Evolutionary conservation across 1,140 invertebrate genomes (phyloP), one percentile per base, ranked within the genome.

Genomic region (Phthorimaea operculella): DNA sequence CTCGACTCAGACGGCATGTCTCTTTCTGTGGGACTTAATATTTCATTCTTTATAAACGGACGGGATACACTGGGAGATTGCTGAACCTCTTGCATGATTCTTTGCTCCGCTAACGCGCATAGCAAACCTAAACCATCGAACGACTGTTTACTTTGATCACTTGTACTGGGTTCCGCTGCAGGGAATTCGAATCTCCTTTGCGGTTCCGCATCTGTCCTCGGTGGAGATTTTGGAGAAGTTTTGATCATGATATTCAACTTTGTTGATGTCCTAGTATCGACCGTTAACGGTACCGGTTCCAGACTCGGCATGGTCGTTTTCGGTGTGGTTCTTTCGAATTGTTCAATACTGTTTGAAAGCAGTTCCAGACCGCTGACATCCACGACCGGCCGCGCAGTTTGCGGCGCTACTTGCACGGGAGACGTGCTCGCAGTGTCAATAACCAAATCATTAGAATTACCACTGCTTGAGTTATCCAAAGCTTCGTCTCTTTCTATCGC

Each of bases 21-120:
- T 47, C 64, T 63, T 18, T 80, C 74, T 11, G 68, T 76, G 16
- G 79, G 79, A 58, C 74, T 83, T 18, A 79, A 33, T 53, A 82
- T 58, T 34, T 84, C 79, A 15, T 70, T 74, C 65, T 84, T 82
- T 16, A 84, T 79, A 54, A 74, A 81, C 0, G 75, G 70, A 54
- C 72, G 67, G 16, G 76, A 68, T 6, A 66, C 52, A 11, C 52
- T 52, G 52, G 68, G 59, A 48, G 72, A 66, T 39, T 59, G 75
- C 16, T 88, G 87, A 12, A 79, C 89, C 76, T 94, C 92, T 68
- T 94, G 93, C 79, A 92, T 89, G 56, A 94, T 91, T 54, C 93
- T 88, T 68, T 95, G 93, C 69, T 96, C 94, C 0, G 94, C 95
- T 18, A 96, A 79, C 0, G 93, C 93, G 77, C 94, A 96, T 4